A percentile compares a stretch with the other conserved stretches of the same genome.
phyloP scores from a whole-genome alignment of 2,888 invertebrate genomes.

The Chrysolina americana region DNA sequence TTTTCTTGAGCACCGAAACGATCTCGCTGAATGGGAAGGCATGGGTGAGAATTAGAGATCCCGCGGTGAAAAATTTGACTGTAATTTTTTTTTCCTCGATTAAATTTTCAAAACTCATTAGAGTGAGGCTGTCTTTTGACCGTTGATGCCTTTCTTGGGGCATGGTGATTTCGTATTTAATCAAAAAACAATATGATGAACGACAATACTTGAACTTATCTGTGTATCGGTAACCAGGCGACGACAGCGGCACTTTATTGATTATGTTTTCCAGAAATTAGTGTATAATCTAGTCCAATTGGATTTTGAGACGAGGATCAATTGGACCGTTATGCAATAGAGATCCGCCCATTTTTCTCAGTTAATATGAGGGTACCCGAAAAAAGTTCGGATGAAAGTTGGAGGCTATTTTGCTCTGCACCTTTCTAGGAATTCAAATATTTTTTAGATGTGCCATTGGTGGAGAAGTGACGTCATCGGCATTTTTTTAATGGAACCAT shows the following conservation, averaged over 20 bases:
- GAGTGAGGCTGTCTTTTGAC: neutral
- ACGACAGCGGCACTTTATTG: conserved; percentile 20
- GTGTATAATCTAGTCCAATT: too few relatives aligned
- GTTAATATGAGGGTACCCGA: too few relatives aligned
- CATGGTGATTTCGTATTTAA: conserved; percentile 27
- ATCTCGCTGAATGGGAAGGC: conserved; percentile 70
- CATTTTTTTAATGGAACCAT: too few relatives aligned
- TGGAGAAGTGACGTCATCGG: too few relatives aligned
- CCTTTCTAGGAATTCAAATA: too few relatives aligned
- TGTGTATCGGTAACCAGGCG: conserved; percentile 48
- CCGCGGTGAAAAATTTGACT: conserved; percentile 62
- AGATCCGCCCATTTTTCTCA: too few relatives aligned
- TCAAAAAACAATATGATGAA: conserved; percentile 7
- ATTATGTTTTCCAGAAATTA: neutral
- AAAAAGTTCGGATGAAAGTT: too few relatives aligned
- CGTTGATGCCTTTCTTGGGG: neutral
- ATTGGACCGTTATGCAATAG: too few relatives aligned
- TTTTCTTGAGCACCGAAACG: conserved; percentile 71
- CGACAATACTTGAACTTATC: conserved; percentile 13
- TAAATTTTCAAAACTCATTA: conserved; percentile 25
- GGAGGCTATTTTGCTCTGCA: too few relatives aligned
- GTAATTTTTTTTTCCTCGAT: conserved; percentile 51
- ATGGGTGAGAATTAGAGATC: conserved; percentile 70
- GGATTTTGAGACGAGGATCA: too few relatives aligned
- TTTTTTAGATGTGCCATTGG: too few relatives aligned